Evolutionary conservation across 2,888 invertebrate genomes (phyloP).

Genomic region (Spodoptera littoralis): DNA sequence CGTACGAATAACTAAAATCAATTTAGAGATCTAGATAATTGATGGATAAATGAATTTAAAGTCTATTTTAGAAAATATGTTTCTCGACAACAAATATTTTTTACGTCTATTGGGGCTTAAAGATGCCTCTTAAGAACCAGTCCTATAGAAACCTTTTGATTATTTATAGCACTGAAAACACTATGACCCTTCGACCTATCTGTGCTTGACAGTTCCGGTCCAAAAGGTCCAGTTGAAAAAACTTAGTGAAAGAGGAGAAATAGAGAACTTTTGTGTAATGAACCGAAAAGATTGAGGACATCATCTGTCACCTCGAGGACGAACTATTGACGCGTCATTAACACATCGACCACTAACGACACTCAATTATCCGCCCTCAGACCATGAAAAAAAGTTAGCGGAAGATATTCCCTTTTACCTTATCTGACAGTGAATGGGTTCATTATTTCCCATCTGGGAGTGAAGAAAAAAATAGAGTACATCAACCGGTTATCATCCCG

Average conservation of each 20-base stretch:
- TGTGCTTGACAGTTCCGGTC: conserved; percentile 1
- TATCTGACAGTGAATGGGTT: conserved; percentile 22
- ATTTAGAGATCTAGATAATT: too few species aligned
- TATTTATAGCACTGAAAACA: conserved; percentile 3
- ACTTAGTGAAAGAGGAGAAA: neutral
- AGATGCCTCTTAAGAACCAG: too few species aligned
- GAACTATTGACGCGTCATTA: conserved; percentile 35
- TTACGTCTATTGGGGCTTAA: too few species aligned
- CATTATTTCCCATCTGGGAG: conserved; percentile 26
- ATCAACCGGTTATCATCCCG: conserved; percentile 25
- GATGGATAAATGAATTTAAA: too few species aligned
- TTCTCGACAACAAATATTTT: too few species aligned
- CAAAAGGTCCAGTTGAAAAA: neutral
- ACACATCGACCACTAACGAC: conserved; percentile 32
- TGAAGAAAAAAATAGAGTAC: conserved; percentile 30
- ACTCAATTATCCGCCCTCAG: conserved; percentile 25
- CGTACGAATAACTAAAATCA: too few species aligned
- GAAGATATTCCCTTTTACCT: conserved; percentile 13
- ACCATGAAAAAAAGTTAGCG: conserved; percentile 19
- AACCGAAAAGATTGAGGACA: conserved; percentile 7
- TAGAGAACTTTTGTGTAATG: conserved; percentile 15
- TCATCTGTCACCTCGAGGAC: conserved; percentile 32
- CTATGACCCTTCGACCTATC: neutral
- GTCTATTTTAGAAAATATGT: too few species aligned
- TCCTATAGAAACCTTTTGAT: too few species aligned